phyloP scores from a whole-genome alignment of 2,113 vertebrate species.

The Deroptyus accipitrinus region DNA sequence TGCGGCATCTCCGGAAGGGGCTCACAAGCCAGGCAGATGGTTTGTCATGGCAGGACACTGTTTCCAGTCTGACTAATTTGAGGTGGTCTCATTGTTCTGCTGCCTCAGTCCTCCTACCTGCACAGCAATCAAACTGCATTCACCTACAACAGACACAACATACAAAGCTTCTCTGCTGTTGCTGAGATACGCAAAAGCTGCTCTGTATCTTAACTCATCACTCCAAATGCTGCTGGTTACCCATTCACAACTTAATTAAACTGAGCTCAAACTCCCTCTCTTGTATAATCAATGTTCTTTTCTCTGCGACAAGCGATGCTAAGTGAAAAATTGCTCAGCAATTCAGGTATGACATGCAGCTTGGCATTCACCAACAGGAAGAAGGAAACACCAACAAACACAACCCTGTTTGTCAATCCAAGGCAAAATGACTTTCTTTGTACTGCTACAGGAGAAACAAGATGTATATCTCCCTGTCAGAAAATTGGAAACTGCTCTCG shows the following conservation, averaged over 20 bases:
- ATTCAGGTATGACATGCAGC: background rate
- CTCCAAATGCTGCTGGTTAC: background rate
- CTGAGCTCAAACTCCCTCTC: background rate
- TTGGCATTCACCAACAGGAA: background rate
- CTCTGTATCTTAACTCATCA: background rate
- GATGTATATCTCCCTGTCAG: background rate
- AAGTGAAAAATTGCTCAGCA: conserved; percentile 11
- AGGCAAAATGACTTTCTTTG: background rate
- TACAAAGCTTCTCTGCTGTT: background rate
- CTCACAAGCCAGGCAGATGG: background rate
- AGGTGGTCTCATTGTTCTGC: background rate
- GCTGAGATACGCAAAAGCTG: background rate
- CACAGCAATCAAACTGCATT: background rate
- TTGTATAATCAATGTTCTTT: background rate
- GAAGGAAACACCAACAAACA: background rate
- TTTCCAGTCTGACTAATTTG: background rate
- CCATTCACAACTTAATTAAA: conserved; percentile 1
- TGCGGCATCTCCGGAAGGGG: background rate
- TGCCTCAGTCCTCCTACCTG: background rate
- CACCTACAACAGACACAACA: background rate
- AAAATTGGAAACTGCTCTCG: background rate
- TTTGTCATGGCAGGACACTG: background rate
- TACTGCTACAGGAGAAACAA: conserved; percentile 17
- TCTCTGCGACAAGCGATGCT: background rate
- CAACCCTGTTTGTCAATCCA: background rate